A percentile compares a stretch with the other conserved stretches of the same genome.
Evolutionary conservation across 1,140 invertebrate species (phyloP).

Genomic region (Spodoptera frugiperda): DNA sequence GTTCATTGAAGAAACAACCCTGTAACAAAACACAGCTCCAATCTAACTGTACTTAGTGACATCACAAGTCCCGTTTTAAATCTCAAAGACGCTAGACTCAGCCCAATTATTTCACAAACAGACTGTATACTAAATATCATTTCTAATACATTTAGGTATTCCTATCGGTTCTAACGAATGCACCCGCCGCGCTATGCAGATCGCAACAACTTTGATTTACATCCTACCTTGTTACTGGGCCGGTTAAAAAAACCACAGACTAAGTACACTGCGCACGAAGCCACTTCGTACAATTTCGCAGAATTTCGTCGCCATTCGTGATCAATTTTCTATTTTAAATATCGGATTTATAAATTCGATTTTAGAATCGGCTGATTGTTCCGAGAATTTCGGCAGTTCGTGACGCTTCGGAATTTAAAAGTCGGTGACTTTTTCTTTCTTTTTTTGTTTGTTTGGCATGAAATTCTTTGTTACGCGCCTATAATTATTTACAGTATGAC

Average conservation of each 20-base stretch:
- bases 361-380: constrained; percentile 26
- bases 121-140: constrained; percentile 36
- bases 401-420: constrained; percentile 29
- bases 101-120: constrained; percentile 34
- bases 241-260: constrained; percentile 52
- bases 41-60: not conserved
- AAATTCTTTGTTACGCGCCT: constrained; percentile 7
- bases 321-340: constrained; percentile 33
- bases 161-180: constrained; percentile 59
- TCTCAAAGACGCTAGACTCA: not conserved
- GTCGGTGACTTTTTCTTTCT: not conserved
- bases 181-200: constrained; percentile 58
- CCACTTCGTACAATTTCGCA: not conserved
- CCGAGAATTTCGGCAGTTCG: constrained; percentile 33
- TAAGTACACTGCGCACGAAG: constrained; percentile 31
- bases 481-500: not conserved
- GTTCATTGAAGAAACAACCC: too few relatives aligned
- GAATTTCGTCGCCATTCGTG: constrained; percentile 8
- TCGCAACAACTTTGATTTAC: constrained; percentile 61
- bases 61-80: not conserved
- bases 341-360: constrained; percentile 22
- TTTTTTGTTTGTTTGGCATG: constrained; percentile 8
- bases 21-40: too few relatives aligned
- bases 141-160: constrained; percentile 58
- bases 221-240: constrained; percentile 61